Conservation (phyloP, 2,797 vertebrate genomes). For the Artibeus jamaicensis region DNA sequence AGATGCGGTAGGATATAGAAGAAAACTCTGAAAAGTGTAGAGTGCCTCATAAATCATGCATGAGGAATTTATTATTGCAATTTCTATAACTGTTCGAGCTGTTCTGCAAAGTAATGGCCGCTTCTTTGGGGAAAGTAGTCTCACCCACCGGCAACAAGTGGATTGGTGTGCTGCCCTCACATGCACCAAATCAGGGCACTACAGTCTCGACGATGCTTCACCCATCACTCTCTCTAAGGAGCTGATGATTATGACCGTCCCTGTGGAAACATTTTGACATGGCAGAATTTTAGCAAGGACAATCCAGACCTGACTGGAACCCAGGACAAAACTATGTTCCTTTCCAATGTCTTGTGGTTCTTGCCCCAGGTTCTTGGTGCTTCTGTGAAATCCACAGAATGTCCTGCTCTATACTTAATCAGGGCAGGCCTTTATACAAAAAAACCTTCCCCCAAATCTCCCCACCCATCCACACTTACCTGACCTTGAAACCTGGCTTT, state of each 20-base stretch:
- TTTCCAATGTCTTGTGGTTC: neutral
- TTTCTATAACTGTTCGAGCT: neutral
- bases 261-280: neutral
- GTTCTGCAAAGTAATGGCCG: neutral
- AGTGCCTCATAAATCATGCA: neutral
- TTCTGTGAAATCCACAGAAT: neutral
- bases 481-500: neutral
- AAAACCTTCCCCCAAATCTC: neutral
- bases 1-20: neutral
- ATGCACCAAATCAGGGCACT: neutral
- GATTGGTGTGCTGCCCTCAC: neutral
- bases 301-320: neutral
- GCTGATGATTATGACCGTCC: neutral
- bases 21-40: neutral
- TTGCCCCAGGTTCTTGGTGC: neutral
- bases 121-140: neutral
- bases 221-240: neutral
- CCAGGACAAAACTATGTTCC: neutral
- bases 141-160: neutral
- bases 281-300: neutral
- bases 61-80: neutral
- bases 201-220: neutral
- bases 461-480: neutral
- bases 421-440: neutral
- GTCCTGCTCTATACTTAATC: neutral